These are phyloP conservation scores for Argopecten irradians DNA, from an alignment of 1,140 invertebrate species.

Conservation along the genomic window DNA sequence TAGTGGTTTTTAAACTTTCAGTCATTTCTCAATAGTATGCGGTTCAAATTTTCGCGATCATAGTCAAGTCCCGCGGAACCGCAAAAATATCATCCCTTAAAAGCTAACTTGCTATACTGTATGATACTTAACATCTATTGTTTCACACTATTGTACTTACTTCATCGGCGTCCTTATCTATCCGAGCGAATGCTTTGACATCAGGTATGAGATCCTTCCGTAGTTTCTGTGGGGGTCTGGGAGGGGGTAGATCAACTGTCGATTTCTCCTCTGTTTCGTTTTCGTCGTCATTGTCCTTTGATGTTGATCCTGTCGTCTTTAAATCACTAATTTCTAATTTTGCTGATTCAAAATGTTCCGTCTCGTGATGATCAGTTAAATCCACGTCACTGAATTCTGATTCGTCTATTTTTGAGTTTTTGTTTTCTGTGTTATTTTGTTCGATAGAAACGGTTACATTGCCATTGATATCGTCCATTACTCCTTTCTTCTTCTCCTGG, in stretches of 20 bases:
- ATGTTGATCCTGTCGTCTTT: not conserved
- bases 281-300: not conserved
- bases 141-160: not conserved
- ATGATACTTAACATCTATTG: too few species aligned
- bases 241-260: not conserved
- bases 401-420: not conserved
- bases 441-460: not conserved
- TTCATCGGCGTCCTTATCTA: not conserved
- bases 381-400: not conserved
- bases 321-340: conserved; percentile 18
- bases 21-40: too few species aligned
- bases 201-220: not conserved
- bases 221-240: not conserved
- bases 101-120: too few species aligned
- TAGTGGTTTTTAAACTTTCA: too few species aligned
- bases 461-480: not conserved
- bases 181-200: not conserved
- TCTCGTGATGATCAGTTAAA: not conserved
- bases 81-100: too few species aligned
- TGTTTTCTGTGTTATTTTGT: not conserved
- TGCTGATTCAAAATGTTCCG: not conserved
- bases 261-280: not conserved
- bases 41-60: too few species aligned
- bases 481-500: not conserved
- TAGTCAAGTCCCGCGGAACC: too few species aligned